Percentiles rank a stretch among this genome's conserved stretches.
These are phyloP conservation scores for Schizopygopsis pylzovi DNA, from an alignment of 2,797 vertebrate species.

Conservation along the genomic window DNA sequence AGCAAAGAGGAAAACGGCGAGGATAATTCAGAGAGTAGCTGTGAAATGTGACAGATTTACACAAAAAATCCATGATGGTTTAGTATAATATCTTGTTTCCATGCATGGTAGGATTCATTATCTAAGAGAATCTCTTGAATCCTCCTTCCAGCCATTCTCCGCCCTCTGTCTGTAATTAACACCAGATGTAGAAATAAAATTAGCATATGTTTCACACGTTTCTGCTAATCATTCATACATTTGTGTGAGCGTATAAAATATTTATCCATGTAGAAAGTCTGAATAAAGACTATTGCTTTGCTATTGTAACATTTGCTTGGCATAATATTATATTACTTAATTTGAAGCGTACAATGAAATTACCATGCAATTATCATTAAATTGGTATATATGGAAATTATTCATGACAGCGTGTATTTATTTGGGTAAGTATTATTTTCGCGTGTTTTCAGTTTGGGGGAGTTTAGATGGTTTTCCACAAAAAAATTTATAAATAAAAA, in stretches of 20 bases:
- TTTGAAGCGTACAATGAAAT: conserved; percentile 43
- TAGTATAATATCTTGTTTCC: conserved; percentile 56
- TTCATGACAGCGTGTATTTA: conserved; percentile 44
- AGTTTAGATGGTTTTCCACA: background rate
- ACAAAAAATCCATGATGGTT: conserved; percentile 26
- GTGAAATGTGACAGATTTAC: conserved; percentile 37
- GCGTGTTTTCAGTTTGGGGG: conserved; percentile 18
- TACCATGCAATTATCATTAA: conserved; percentile 55
- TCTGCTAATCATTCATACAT: conserved; percentile 77
- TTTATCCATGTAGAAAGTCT: conserved; percentile 63
- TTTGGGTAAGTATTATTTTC: conserved; percentile 43
- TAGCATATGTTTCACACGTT: conserved; percentile 81
- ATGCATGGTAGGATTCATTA: conserved; percentile 69
- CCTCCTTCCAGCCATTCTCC: conserved; percentile 76
- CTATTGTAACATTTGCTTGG: conserved; percentile 44
- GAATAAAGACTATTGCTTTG: conserved; percentile 50
- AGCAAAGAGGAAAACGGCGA: background rate
- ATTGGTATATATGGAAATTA: conserved; percentile 44
- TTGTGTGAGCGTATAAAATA: conserved; percentile 75
- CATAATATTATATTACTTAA: conserved; percentile 33
- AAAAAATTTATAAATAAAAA: background rate
- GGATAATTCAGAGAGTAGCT: conserved; percentile 4
- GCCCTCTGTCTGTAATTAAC: conserved; percentile 82
- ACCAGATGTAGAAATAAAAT: conserved; percentile 80
- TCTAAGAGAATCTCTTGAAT: conserved; percentile 62